Percentiles rank a stretch among this genome's conserved stretches.
Conservation (phyloP, 2,113 vertebrate species). For the Lontra canadensis region DNA sequence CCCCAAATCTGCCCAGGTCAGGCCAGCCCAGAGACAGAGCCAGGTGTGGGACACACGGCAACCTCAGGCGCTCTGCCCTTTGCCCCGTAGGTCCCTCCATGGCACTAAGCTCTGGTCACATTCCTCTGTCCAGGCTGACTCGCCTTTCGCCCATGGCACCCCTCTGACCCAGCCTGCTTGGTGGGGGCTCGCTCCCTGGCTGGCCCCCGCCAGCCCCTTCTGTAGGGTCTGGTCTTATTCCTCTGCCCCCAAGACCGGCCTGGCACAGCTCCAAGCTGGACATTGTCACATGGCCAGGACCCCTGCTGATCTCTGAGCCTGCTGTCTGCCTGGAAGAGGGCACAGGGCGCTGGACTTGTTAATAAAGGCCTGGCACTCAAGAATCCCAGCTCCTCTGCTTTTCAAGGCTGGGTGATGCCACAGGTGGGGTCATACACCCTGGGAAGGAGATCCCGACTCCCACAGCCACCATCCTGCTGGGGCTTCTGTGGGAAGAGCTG, state of each 20-base stretch:
- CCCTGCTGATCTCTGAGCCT: background rate
- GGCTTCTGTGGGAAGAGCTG: background rate
- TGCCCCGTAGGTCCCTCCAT: rapidly evolving
- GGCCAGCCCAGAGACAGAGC: background rate
- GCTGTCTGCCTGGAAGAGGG: background rate
- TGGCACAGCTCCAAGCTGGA: background rate
- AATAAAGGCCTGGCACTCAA: background rate
- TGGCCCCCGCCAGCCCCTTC: background rate
- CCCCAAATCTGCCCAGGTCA: background rate
- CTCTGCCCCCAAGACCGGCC: background rate
- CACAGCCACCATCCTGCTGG: background rate
- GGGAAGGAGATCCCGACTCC: background rate
- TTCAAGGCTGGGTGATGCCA: background rate
- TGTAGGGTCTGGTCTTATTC: background rate
- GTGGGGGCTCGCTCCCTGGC: background rate
- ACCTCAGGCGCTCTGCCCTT: background rate
- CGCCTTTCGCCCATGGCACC: rapidly evolving
- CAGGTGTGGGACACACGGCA: background rate
- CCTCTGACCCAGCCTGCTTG: background rate
- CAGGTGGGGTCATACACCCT: background rate
- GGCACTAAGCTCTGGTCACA: background rate
- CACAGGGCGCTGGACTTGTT: background rate
- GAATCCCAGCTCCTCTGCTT: background rate
- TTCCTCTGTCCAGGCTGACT: background rate
- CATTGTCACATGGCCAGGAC: background rate